Percentiles rank a stretch among this genome's conserved stretches.
Evolutionary conservation across 2,888 invertebrate species (phyloP).

Genomic region (Drosophila maculinotata): DNA sequence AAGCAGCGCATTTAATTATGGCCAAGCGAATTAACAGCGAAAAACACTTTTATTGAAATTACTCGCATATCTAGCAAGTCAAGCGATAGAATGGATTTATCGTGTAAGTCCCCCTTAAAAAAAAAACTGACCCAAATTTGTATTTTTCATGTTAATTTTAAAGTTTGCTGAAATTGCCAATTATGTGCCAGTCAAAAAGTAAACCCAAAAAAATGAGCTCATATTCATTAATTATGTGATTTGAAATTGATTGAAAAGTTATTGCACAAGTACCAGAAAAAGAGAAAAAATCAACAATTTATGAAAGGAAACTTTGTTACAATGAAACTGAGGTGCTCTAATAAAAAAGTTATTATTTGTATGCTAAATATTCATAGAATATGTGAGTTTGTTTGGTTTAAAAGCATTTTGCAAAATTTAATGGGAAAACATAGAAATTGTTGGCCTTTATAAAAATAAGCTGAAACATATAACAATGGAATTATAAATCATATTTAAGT

Average conservation of each 20-base stretch:
- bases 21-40: constrained; percentile 5
- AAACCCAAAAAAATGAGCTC: constrained; percentile 12
- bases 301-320: neutral
- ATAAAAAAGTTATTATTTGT: no score
- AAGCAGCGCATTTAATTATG: constrained; percentile 29
- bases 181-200: constrained; percentile 17
- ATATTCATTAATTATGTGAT: constrained; percentile 44
- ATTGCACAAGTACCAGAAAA: constrained; percentile 38
- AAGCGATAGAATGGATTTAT: constrained; percentile 12
- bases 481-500: neutral
- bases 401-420: neutral
- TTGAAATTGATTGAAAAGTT: constrained; percentile 37
- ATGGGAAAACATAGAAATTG: neutral
- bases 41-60: constrained; percentile 18
- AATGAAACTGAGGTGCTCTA: constrained; percentile 21
- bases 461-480: neutral
- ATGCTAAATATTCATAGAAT: neutral
- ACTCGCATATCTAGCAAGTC: neutral
- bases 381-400: no score
- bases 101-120: neutral
- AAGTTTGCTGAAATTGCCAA: constrained; percentile 26
- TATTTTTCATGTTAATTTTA: constrained; percentile 9
- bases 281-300: constrained; percentile 5
- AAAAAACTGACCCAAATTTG: constrained; percentile 53
- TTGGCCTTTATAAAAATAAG: no score